A percentile compares a stretch with the other conserved stretches of the same genome.
Conservation (phyloP, 2,113 vertebrate genomes). For the Lepisosteus osseus region DNA sequence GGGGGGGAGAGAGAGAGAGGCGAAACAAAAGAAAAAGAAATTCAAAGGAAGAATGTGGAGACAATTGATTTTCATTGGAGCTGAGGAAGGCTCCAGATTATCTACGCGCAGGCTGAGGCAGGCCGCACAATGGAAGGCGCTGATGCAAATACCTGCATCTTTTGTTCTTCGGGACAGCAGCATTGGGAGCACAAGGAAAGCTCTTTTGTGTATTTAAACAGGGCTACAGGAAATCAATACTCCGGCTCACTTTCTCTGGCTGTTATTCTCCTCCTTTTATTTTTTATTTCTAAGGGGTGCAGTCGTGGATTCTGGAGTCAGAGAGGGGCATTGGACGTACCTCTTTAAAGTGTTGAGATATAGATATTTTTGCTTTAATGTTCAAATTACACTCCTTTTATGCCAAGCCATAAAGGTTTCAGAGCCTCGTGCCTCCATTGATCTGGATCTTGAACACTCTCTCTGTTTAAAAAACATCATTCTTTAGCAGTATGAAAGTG, state of each 20-base stretch:
- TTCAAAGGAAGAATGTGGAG: not conserved
- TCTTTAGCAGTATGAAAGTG: too few species aligned
- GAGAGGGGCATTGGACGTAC: too few species aligned
- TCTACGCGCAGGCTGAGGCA: constrained; percentile 3
- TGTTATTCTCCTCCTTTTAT: too few species aligned
- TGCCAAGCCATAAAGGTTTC: too few species aligned
- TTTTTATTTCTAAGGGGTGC: not conserved
- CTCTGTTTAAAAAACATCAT: too few species aligned
- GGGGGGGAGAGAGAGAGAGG: not conserved
- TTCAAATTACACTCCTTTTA: too few species aligned
- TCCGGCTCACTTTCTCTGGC: constrained; percentile 7
- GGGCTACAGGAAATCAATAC: constrained; percentile 8
- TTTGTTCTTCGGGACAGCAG: constrained; percentile 10
- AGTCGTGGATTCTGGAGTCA: not conserved
- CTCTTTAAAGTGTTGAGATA: too few species aligned
- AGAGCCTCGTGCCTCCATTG: too few species aligned
- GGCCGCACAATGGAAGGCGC: not conserved
- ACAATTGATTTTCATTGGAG: constrained; percentile 6
- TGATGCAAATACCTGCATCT: not conserved
- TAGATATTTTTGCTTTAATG: too few species aligned
- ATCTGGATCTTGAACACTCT: too few species aligned
- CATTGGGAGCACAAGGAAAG: not conserved
- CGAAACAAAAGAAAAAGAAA: not conserved
- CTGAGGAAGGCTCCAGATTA: constrained; percentile 5
- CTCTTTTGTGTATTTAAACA: constrained; percentile 6